A percentile compares a stretch with the other conserved stretches of the same genome.
Conservation (phyloP, 2,113 vertebrate species). For the Pangasianodon gigas region DNA sequence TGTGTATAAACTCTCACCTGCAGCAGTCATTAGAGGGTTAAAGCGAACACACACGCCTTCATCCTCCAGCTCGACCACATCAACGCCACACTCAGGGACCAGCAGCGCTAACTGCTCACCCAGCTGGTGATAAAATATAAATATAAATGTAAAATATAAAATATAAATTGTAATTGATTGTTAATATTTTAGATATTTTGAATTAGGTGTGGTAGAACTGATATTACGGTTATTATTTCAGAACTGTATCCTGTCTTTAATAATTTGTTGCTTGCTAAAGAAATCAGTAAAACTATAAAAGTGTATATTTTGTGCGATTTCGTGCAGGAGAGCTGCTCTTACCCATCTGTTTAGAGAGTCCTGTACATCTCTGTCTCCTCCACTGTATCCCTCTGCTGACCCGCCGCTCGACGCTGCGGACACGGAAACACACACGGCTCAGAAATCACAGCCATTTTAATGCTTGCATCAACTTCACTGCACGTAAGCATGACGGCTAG, state of each 20-base stretch:
- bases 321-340: constrained; percentile 51
- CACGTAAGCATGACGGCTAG: neutral
- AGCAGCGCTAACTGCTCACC: constrained; percentile 82
- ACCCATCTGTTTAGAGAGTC: constrained; percentile 94
- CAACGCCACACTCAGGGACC: constrained; percentile 83
- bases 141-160: neutral
- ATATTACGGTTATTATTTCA: neutral
- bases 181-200: neutral
- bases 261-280: neutral
- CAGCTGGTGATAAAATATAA: constrained; percentile 70
- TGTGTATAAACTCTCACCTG: constrained; percentile 75
- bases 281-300: neutral
- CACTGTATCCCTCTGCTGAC: constrained; percentile 63
- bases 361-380: constrained; percentile 77
- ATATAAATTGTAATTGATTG: neutral
- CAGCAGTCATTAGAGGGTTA: constrained; percentile 88
- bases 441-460: neutral
- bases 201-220: neutral
- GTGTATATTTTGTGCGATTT: neutral
- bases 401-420: constrained; percentile 65
- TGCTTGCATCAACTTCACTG: neutral
- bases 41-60: constrained; percentile 89
- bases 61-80: constrained; percentile 88
- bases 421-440: neutral
- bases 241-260: neutral